phyloP scores from a whole-genome alignment of 2,797 vertebrate genomes.

The Clangula hyemalis region DNA sequence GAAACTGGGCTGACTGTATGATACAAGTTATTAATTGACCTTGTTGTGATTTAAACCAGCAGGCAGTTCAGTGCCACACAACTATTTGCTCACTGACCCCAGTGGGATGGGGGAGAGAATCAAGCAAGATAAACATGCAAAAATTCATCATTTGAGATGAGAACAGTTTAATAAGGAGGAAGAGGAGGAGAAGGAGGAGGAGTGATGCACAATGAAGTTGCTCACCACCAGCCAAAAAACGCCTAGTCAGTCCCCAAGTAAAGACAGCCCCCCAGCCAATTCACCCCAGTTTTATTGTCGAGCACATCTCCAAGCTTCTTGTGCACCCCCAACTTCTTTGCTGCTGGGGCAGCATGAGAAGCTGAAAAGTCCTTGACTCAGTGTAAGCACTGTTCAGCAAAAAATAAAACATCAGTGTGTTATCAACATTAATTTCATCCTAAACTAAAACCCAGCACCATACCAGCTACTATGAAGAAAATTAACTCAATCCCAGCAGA shows the following conservation, averaged over 20 bases:
- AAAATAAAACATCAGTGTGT: background rate
- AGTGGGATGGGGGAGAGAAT: background rate
- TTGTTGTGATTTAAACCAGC: background rate
- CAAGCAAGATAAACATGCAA: background rate
- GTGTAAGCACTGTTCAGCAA: background rate
- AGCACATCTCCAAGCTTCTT: background rate
- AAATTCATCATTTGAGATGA: background rate
- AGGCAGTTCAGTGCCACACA: background rate
- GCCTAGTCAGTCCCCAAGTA: background rate
- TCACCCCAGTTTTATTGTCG: background rate
- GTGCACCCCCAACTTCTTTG: background rate
- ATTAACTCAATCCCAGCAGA: background rate
- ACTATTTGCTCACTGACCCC: background rate
- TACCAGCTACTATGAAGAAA: background rate
- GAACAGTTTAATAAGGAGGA: background rate
- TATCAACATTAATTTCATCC: background rate
- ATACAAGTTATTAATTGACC: background rate
- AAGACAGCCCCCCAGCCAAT: background rate
- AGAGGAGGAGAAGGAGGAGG: too few relatives aligned
- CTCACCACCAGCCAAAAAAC: background rate
- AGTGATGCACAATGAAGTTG: background rate
- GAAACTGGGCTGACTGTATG: background rate
- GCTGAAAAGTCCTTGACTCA: background rate
- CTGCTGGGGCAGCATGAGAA: background rate
- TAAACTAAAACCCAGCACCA: background rate